phyloP scores from a whole-genome alignment of 2,113 vertebrate genomes.

The Aramus guarauna region DNA sequence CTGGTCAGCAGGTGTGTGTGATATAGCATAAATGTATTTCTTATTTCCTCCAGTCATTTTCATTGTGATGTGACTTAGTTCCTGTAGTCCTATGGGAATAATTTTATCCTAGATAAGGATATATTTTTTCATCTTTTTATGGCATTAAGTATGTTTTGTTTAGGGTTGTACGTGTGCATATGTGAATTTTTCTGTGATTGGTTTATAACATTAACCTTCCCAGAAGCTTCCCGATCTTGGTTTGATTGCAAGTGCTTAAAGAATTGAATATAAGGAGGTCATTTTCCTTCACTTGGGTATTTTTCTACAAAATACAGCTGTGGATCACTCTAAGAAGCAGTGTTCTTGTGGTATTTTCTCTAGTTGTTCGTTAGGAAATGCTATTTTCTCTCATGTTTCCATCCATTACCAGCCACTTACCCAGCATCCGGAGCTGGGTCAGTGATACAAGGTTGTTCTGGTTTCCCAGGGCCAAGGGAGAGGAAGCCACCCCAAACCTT shows the following conservation, averaged over 20 bases:
- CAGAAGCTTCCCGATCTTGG: not conserved
- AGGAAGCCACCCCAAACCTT: constrained; percentile 26
- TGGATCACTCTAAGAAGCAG: not conserved
- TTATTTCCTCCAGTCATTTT: not conserved
- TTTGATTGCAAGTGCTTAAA: not conserved
- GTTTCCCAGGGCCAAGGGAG: not conserved
- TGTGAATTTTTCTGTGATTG: not conserved
- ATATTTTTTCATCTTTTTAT: not conserved
- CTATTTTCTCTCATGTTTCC: not conserved
- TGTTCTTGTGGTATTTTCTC: not conserved
- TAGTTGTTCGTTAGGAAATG: not conserved
- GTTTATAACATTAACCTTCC: not conserved
- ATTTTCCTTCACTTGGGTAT: not conserved
- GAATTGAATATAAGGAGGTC: not conserved
- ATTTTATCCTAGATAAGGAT: not conserved
- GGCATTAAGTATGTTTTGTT: not conserved
- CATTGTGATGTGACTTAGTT: not conserved
- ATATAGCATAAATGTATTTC: not conserved
- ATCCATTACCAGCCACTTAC: not conserved
- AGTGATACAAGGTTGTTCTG: not conserved
- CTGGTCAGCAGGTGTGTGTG: not conserved
- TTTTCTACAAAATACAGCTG: not conserved
- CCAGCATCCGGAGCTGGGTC: not conserved
- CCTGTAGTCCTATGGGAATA: not conserved
- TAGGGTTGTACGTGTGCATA: not conserved